These are phyloP conservation scores for Campoplex nolae DNA, from an alignment of 2,888 invertebrate species.

Conservation along the genomic window DNA sequence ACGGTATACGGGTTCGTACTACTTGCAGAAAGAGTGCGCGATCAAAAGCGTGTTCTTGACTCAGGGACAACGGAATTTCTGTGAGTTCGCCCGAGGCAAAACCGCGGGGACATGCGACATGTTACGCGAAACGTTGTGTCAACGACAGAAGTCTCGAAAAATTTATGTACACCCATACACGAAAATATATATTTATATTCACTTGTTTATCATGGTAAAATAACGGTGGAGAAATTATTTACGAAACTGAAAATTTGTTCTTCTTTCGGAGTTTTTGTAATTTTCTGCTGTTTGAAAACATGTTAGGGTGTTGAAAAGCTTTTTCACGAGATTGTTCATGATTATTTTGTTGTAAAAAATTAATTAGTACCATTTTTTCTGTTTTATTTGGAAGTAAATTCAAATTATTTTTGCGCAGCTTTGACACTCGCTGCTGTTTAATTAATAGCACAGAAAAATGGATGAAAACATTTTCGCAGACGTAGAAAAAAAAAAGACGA, in stretches of 20 bases:
- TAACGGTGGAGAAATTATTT: slow-evolving; percentile 55
- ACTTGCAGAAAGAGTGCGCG: slow-evolving; percentile 7
- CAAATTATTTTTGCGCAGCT: too few species aligned
- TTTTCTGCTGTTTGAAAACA: not conserved
- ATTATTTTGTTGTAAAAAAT: not conserved
- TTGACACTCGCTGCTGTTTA: not conserved
- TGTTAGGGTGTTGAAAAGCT: not conserved
- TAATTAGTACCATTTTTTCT: not conserved
- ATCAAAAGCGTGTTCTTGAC: slow-evolving; percentile 1
- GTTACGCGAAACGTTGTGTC: slow-evolving; percentile 23
- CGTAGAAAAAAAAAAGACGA: not conserved
- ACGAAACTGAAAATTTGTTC: not conserved
- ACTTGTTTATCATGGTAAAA: slow-evolving; percentile 39
- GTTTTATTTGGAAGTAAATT: not conserved
- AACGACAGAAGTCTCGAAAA: slow-evolving; percentile 17
- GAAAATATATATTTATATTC: not conserved
- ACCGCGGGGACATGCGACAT: not conserved
- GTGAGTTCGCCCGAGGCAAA: slow-evolving; percentile 5
- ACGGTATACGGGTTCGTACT: slow-evolving; percentile 27
- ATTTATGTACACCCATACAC: not conserved
- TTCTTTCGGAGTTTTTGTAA: not conserved
- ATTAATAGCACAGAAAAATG: not conserved
- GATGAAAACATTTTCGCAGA: not conserved
- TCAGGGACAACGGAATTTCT: slow-evolving; percentile 2
- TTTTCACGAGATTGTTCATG: not conserved